Evolutionary conservation across 2,113 vertebrate genomes (phyloP), one percentile per base, ranked within the genome.

Genomic region (Acanthochromis polyacanthus): DNA sequence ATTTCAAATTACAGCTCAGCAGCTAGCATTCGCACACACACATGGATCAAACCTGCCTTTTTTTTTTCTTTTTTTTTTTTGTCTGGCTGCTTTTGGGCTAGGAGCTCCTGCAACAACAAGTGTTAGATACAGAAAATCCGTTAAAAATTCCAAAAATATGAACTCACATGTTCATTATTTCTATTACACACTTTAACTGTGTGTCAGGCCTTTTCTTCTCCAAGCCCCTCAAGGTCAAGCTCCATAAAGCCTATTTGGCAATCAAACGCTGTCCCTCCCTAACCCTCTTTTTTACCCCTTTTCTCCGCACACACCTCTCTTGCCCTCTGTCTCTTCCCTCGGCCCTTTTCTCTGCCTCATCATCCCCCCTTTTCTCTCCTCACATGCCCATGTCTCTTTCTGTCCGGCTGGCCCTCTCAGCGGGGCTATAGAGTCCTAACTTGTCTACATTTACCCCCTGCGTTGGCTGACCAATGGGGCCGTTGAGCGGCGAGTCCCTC

Each of bases 401-500:
- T 78, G 83, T 82, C 93, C 94, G 94, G 91, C 87, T 88, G 90
- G 84, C 80, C 89, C 86, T 92, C 95, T 90, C 96, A 95, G 96
- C 93, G 91, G 95, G 95, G 93, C 96, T 95, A 94, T 95, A 96
- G 95, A 96, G 96, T 95, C 95, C 96, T 96, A 97, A 96, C 96
- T 97, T 96, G 97, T 97, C 97, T 97, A 96, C 96, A 97, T 96
- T 97, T 97, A 96, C 97, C 97, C 95, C 95, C 96, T 96, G 94
- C 96, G 95, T 96, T 95, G 90, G 94, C 94, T 94, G 95, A 95
- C 95, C 95, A 95, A 91, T 83, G 71, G 83, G 95, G 94, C 96
- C 92, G 95, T 95, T 92, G 95, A 96, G 56, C 46, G n/a, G 56
- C 46, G 81, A 70, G 77, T 76, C 91, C 95, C 94, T 92, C 95